These are phyloP conservation scores for Hephaestus fuliginosus DNA, from an alignment of 2,797 vertebrate species.

Conservation along the genomic window DNA sequence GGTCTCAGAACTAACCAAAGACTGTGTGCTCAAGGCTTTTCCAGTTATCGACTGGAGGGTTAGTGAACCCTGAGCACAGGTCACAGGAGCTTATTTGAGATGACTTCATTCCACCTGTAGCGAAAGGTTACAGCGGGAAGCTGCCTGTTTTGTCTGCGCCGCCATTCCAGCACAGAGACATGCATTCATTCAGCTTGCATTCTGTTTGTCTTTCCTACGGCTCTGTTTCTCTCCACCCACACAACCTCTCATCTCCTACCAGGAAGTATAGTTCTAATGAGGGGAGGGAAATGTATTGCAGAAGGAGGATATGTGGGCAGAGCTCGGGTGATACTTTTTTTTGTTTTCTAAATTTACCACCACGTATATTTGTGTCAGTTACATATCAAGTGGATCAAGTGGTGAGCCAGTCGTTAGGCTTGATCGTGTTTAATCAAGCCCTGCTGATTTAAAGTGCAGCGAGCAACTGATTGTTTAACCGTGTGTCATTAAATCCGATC, in stretches of 20 bases:
- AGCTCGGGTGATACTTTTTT: constrained; percentile 25
- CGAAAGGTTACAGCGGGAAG: constrained; percentile 16
- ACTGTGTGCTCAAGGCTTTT: constrained; percentile 26
- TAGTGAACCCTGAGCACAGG: constrained; percentile 38
- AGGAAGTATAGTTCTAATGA: constrained; percentile 56
- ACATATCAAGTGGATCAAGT: constrained; percentile 40
- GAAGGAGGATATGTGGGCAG: constrained; percentile 35
- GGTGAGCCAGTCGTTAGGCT: constrained; percentile 4
- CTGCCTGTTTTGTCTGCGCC: constrained; percentile 14
- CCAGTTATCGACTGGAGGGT: constrained; percentile 37
- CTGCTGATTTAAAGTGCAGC: constrained; percentile 45
- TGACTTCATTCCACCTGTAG: constrained; percentile 47
- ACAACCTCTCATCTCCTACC: constrained; percentile 47
- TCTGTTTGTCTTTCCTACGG: constrained; percentile 41
- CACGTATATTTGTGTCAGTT: constrained; percentile 33
- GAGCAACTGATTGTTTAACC: constrained; percentile 29
- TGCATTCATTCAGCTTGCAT: constrained; percentile 24
- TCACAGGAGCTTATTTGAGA: constrained; percentile 55
- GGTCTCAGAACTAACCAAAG: constrained; percentile 32
- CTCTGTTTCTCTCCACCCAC: constrained; percentile 53
- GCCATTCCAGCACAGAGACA: constrained; percentile 8
- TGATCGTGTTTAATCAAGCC: constrained; percentile 48
- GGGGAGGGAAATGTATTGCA: constrained; percentile 37
- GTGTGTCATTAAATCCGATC: constrained; percentile 21
- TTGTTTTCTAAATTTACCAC: background rate